A percentile compares a stretch with the other conserved stretches of the same genome.
Conservation (phyloP, 1,140 invertebrate genomes). For the Ladona fulva region DNA sequence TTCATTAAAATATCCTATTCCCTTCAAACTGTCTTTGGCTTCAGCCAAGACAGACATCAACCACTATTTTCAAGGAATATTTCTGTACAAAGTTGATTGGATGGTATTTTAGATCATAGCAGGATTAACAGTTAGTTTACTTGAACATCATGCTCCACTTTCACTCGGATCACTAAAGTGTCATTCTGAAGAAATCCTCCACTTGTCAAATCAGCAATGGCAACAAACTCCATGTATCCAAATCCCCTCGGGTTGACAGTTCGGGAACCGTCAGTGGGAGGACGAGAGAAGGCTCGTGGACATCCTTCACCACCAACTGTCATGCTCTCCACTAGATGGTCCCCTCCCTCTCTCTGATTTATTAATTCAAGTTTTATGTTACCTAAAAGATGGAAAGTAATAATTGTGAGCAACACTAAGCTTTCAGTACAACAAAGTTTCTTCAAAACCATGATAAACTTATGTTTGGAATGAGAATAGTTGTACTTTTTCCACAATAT, state of each 20-base stretch:
- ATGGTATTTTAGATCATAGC: no score
- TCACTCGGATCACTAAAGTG: background rate
- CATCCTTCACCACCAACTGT: background rate
- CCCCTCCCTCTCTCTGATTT: background rate
- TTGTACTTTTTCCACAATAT: no score
- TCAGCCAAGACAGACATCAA: no score
- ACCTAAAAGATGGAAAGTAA: background rate
- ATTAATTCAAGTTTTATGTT: background rate
- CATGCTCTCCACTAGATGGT: background rate
- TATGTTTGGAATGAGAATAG: no score
- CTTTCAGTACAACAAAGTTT: no score
- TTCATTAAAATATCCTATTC: no score
- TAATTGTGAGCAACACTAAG: no score
- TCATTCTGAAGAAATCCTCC: background rate
- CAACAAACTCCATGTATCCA: background rate
- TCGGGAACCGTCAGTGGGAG: background rate
- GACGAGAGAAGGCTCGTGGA: background rate
- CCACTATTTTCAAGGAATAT: no score
- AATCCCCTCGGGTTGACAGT: background rate
- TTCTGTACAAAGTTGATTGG: no score
- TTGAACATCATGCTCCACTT: background rate
- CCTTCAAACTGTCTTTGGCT: no score
- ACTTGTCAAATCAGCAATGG: background rate
- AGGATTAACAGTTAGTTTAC: no score
- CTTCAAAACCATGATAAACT: no score